Evolutionary conservation across 2,888 invertebrate species (phyloP), one percentile per base, ranked within the genome.

Genomic region (Polydesmus complanatus): DNA sequence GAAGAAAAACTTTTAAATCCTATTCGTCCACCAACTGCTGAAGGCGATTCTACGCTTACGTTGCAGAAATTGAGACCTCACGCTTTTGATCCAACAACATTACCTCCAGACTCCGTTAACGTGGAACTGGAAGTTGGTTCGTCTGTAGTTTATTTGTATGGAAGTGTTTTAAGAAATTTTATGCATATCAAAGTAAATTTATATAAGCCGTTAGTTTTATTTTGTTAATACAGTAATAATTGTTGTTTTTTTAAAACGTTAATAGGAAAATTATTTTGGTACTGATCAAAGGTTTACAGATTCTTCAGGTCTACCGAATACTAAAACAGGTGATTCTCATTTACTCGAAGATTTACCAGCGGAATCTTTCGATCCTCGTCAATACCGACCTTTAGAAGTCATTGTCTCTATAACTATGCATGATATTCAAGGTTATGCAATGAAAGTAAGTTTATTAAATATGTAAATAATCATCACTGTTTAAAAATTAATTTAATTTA

Each of bases 211-310:
- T 11, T 22, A 51, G 5, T 51, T 51, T 8, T 8, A n/a, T 25
- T 58, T 54, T 18, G 2, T 25, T 52, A 51, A 21, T 18, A 22
- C n/a, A 11, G 1, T 59, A 49, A 55, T 49, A 49, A 5, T 23
- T 67, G 37, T 62, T 71, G 27, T 62, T 71, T 62, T 66, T 67
- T 59, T 69, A 76, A 50, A 71, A n/a, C n/a, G n/a, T n/a, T n/a
- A n/a, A n/a, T n/a, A 84, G 79, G 96, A 98, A 77, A 97, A 97
- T 71, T 91, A 97, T 66, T 93, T 98, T 73, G 97, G 97, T 0
- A 94, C 93, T 74, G 90, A 94, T 77, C 95, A 97, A 75, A 81
- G 80, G 25, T 94, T 94, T 70, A 89, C 89, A 0, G 94, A 95
- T 69, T 93, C 61, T 54, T 49, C 56, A 3, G 27, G 47, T 54